These are phyloP conservation scores for Trichopoda pennipes DNA, from an alignment of 2,888 invertebrate genomes.

Conservation along the genomic window DNA sequence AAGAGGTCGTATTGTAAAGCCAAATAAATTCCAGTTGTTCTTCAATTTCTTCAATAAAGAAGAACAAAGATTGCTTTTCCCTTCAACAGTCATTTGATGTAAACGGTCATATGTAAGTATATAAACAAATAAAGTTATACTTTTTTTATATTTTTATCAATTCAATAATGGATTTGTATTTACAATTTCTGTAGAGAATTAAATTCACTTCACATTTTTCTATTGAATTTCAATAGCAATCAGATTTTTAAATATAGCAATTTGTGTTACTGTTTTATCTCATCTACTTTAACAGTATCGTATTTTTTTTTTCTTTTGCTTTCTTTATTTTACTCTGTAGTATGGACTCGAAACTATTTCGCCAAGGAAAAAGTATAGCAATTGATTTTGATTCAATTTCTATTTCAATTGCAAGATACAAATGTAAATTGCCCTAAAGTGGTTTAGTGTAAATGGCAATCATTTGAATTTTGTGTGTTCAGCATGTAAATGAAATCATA, in stretches of 20 bases:
- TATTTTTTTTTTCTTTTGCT: not conserved
- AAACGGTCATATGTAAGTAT: constrained; percentile 42
- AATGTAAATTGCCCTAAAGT: constrained; percentile 44
- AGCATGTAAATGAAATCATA: constrained; percentile 42
- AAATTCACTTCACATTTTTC: constrained; percentile 24
- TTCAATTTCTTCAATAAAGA: constrained; percentile 13
- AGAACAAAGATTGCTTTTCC: constrained; percentile 17
- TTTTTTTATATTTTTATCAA: not conserved
- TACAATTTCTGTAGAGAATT: constrained; percentile 31
- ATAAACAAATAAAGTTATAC: constrained; percentile 8
- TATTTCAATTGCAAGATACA: not conserved
- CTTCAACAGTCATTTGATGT: constrained; percentile 19
- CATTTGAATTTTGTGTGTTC: constrained; percentile 42
- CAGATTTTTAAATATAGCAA: constrained; percentile 45
- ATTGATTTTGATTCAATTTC: constrained; percentile 20
- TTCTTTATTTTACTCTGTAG: not conserved
- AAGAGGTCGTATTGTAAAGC: too few relatives aligned
- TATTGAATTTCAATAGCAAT: constrained; percentile 58
- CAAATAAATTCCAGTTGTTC: not conserved
- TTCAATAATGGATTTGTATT: constrained; percentile 23
- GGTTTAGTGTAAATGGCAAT: constrained; percentile 29
- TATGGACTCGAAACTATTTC: constrained; percentile 30
- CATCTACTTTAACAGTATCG: constrained; percentile 9
- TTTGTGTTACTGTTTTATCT: constrained; percentile 7
- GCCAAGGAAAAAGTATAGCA: constrained; percentile 4